Evolutionary conservation across 2,113 vertebrate species (phyloP).

Genomic region (Pygoscelis adeliae): DNA sequence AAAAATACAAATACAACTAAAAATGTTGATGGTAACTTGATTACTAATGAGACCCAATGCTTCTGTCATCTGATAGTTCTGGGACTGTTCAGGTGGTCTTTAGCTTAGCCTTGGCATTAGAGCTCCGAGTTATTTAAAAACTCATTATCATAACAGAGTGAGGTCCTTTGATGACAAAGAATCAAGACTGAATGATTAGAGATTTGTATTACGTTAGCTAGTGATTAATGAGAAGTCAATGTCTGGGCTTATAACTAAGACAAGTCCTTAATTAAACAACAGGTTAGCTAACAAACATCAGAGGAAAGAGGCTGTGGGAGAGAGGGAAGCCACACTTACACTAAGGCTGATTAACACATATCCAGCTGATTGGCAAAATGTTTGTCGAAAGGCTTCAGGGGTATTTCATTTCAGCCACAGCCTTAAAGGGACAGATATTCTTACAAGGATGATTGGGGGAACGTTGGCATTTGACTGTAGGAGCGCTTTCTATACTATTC

Average conservation of each 20-base stretch:
- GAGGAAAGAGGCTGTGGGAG: background rate
- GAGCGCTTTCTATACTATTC: background rate
- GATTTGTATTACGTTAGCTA: background rate
- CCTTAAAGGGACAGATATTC: background rate
- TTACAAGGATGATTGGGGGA: background rate
- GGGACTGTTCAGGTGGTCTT: background rate
- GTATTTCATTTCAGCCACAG: background rate
- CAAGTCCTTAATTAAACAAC: conserved; percentile 40
- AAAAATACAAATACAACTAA: background rate
- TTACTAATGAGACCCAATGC: background rate
- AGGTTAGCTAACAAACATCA: conserved; percentile 1
- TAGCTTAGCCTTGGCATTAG: background rate
- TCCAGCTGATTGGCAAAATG: background rate
- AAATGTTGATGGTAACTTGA: background rate
- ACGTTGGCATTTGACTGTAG: background rate
- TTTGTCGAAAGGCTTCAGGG: background rate
- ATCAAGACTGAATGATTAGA: background rate
- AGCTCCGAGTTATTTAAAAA: conserved; percentile 7
- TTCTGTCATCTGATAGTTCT: background rate
- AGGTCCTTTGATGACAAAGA: conserved; percentile 9
- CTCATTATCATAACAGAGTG: background rate
- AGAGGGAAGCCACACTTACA: background rate
- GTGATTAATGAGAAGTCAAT: conserved; percentile 32
- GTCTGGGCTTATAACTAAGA: conserved; percentile 1
- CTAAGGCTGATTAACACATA: background rate